Evolutionary conservation across 2,113 vertebrate species (phyloP).

Genomic region (Donacobius atricapilla): DNA sequence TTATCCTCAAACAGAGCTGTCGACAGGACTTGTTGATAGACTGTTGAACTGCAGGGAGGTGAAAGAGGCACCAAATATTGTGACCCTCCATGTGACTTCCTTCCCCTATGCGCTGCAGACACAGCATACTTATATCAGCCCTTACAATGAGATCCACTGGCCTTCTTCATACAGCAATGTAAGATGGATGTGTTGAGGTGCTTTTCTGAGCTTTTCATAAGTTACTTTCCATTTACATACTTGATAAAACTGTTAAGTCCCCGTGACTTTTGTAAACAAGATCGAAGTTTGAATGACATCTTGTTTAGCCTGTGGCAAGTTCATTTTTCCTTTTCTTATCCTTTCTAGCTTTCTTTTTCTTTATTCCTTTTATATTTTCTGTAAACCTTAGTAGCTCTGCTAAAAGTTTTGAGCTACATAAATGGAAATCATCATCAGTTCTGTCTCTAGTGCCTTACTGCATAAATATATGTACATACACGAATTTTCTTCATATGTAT

Average conservation of each 20-base stretch:
- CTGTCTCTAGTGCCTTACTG: not conserved
- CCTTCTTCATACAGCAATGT: constrained; percentile 86
- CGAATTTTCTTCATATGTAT: not conserved
- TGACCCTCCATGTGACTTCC: constrained; percentile 94
- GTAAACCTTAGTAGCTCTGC: not conserved
- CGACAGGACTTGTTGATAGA: constrained; percentile 85
- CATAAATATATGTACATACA: not conserved
- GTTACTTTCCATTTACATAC: not conserved
- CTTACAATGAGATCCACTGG: constrained; percentile 97
- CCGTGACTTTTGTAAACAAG: not conserved
- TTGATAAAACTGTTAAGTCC: not conserved
- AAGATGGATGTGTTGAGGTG: constrained; percentile 64
- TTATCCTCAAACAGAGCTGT: constrained; percentile 75
- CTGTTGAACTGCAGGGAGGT: constrained; percentile 92
- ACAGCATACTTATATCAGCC: constrained; percentile 90
- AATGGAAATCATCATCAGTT: not conserved
- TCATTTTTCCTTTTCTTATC: not conserved
- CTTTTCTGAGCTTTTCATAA: not conserved
- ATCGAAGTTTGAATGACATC: not conserved
- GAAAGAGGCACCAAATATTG: constrained; percentile 89
- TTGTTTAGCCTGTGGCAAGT: not conserved
- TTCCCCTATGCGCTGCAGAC: constrained; percentile 96
- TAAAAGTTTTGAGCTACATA: not conserved
- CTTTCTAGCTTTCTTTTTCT: not conserved
- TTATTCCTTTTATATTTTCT: not conserved